These are phyloP conservation scores for Cassiopea andromeda DNA, from an alignment of 30 jellyfish, hydroid and myxozoan genomes.

Conservation along the genomic window DNA sequence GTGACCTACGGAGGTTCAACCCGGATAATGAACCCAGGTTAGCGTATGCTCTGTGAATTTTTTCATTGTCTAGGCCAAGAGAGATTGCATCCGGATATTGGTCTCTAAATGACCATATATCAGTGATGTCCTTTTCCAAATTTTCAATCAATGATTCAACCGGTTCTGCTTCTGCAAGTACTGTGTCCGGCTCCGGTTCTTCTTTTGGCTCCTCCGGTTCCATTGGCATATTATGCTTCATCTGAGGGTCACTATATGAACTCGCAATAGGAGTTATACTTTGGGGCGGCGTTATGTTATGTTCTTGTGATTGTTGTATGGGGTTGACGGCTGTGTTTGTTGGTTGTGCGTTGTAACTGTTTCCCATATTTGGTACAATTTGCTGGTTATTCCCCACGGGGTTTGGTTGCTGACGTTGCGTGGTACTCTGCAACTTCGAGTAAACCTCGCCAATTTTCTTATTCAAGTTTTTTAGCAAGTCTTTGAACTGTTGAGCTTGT, in stretches of 20 bases:
- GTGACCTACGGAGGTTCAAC: constrained; percentile 87
- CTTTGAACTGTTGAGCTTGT: constrained; percentile 76
- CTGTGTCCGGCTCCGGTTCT: constrained; percentile 73
- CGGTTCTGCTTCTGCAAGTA: constrained; percentile 93
- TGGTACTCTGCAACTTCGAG: constrained; percentile 71
- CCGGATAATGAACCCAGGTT: constrained; percentile 99
- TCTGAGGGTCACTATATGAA: constrained; percentile 33
- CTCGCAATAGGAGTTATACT: constrained; percentile 38
- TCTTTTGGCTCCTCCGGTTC: constrained; percentile 79
- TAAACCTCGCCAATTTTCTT: constrained; percentile 89
- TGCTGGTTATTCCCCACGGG: constrained; percentile 18
- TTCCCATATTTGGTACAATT: neutral
- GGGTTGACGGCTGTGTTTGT: constrained; percentile 32
- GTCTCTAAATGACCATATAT: constrained; percentile 96
- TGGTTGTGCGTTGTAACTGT: constrained; percentile 3
- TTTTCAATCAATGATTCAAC: constrained; percentile 93
- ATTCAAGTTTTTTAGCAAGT: constrained; percentile 77
- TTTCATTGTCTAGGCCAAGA: constrained; percentile 94
- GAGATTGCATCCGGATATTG: constrained; percentile 93
- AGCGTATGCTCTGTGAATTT: constrained; percentile 95
- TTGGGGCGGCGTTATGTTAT: constrained; percentile 43
- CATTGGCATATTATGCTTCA: constrained; percentile 78
- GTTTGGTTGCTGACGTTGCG: constrained; percentile 25
- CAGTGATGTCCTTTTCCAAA: constrained; percentile 96
- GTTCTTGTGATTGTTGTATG: constrained; percentile 23